These are phyloP conservation scores for Ameiurus melas DNA, from an alignment of 2,113 vertebrate genomes.

Conservation along the genomic window DNA sequence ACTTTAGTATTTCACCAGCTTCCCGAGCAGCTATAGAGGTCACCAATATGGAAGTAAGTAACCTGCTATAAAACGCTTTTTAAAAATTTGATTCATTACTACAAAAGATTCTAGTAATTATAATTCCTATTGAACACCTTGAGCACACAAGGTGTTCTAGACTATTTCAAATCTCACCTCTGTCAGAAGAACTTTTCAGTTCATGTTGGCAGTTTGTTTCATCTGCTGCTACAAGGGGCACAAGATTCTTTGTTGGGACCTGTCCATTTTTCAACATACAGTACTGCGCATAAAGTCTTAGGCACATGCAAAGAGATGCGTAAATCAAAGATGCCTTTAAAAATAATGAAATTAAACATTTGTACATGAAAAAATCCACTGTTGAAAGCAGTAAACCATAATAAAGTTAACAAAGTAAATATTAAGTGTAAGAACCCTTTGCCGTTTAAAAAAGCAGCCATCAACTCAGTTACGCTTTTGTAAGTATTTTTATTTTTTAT, in stretches of 20 bases:
- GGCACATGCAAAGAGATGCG: too few relatives aligned
- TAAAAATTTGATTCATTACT: not conserved
- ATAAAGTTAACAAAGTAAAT: too few relatives aligned
- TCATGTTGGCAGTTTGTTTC: not conserved
- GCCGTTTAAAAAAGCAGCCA: too few relatives aligned
- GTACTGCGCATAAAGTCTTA: too few relatives aligned
- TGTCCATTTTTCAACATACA: not conserved
- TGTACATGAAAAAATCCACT: too few relatives aligned
- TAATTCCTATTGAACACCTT: not conserved
- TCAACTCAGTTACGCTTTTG: too few relatives aligned
- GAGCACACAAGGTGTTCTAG: not conserved
- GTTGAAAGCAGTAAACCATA: too few relatives aligned
- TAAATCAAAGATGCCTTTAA: too few relatives aligned
- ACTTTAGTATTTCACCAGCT: slow-evolving; percentile 72
- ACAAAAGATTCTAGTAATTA: not conserved
- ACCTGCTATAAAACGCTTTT: not conserved
- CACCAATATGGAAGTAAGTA: slow-evolving; percentile 80
- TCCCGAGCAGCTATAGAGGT: slow-evolving; percentile 79
- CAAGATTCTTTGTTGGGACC: not conserved
- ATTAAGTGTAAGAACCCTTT: too few relatives aligned
- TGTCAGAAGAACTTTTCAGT: not conserved
- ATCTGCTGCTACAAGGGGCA: not conserved
- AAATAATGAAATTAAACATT: too few relatives aligned
- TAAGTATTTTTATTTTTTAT: too few relatives aligned
- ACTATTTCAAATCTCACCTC: not conserved